Base-by-base conservation (phyloP, 2,113 vertebrate species). In the Oryzias woworae region DNA sequence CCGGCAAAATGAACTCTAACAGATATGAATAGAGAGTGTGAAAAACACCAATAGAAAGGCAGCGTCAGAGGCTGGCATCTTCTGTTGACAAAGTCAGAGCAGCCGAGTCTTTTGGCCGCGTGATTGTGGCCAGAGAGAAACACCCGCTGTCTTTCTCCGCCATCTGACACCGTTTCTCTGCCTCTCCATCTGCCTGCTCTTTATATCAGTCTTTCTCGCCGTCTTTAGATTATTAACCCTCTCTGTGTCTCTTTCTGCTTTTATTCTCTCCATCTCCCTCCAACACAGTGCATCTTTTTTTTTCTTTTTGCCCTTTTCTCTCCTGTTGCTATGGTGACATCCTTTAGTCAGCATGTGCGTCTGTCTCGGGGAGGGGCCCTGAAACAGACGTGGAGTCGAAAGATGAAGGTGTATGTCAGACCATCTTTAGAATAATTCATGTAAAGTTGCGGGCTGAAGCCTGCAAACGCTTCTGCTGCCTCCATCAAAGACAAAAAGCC, bases 251-350 rank as follows among this genome's bases (percentile, higher is more conserved):
- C 65, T 73, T 10, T 76, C 66, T 74, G 49, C 28, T 69, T 83
- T 55, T 73, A 58, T 73, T 80, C 74, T 76, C 78, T 75, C 50
- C 57, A 70, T 80, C 73, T 65, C 59, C 55, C 60, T 71, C 72
- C 58, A 36, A 67, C 76, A 70, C 78, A 63, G 69, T 81, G 66
- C 66, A 69, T 82, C 73, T 68, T 84, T 72, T n/a, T 48, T 48
- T 18, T 48, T 71, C 71, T 84, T 72, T 61, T 84, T 78, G 58
- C 50, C 73, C 82, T 68, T 76, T 73, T 72, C 73, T 78, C 79
- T 78, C 76, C 65, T 87, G 89, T 90, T 91, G 87, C 87, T 80
- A 89, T 88, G 87, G 87, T 41, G 83, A 91, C 88, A 77, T 77
- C 72, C 75, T 64, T 74, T 83, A 77, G 80, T 84, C 80, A 58